A percentile compares a stretch with the other conserved stretches of the same genome.
phyloP scores from a whole-genome alignment of 2,888 invertebrate genomes.

The Hydropsyche betteni region DNA sequence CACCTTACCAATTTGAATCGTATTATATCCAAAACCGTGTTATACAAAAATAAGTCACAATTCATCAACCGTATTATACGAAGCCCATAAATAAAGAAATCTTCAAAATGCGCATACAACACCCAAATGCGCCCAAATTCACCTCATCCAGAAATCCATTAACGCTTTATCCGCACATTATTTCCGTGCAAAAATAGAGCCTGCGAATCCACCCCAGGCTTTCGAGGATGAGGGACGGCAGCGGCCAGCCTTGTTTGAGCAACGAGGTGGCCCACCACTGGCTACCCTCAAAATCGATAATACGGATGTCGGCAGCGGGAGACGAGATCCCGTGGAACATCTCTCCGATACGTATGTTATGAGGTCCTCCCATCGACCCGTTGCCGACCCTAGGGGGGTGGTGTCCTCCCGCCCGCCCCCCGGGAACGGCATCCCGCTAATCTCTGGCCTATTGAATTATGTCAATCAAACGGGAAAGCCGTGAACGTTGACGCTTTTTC shows the following conservation, averaged over 20 bases:
- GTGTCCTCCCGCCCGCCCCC: neutral
- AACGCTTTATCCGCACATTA: no score
- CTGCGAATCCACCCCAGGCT: neutral
- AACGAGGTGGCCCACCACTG: slow-evolving; percentile 4
- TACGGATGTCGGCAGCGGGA: slow-evolving; percentile 7
- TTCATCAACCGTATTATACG: no score
- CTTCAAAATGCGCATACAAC: no score
- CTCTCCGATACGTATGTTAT: slow-evolving; percentile 44
- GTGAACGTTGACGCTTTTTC: no score
- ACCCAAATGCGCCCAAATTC: no score
- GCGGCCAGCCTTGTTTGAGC: neutral
- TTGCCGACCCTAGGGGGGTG: no score
- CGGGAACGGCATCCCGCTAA: neutral
- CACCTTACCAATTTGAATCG: no score
- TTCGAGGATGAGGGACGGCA: slow-evolving; percentile 7
- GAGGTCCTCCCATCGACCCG: slow-evolving; percentile 8
- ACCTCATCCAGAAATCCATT: no score
- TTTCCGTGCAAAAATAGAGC: no score
- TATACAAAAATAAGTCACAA: no score
- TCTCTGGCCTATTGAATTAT: slow-evolving; percentile 25
- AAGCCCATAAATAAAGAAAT: no score
- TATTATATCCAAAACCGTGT: no score
- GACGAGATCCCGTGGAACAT: slow-evolving; percentile 11
- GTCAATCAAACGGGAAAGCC: slow-evolving; percentile 17
- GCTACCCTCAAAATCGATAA: slow-evolving; percentile 12